Base-by-base conservation (phyloP, 2,888 invertebrate genomes). In the Yponomeuta malinellus region DNA sequence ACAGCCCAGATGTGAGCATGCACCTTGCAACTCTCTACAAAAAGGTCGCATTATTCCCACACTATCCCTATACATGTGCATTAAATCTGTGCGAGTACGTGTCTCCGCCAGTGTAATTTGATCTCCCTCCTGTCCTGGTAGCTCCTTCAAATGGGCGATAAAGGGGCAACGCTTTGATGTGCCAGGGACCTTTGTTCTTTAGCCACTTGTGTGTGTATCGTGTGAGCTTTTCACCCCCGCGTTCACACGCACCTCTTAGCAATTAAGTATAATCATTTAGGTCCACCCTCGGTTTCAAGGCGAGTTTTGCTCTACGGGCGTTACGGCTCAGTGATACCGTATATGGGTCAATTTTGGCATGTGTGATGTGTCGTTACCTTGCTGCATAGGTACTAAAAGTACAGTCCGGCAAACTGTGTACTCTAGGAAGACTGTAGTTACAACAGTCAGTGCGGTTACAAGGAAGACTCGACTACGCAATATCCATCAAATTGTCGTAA, bases 181-280 rank as follows among this genome's bases (percentile, higher is more conserved):
- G 70, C 48, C 69, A 71, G 71, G 69, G 48, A 71, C 70, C 73
- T 73, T 73, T 72, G 72, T 74, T 69, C 69, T 48, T 48, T 68
- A 43, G 48, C 43, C 37, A 68, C 48, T 48, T 69, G 37, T 69
- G 31, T 29, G 52, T 52, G 10, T 23, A 70, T 78, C 83, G 83
- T 87, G 87, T 82, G 86, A 87, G 87, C 81, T 79, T 81, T 78
- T 78, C 81, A 75, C 80, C 81, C 79, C 80, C 78, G 75, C 76
- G 79, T 86, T 88, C 86, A 82, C 86, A 88, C 83, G 85, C 78
- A 81, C 76, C 72, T 31, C 69, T 69, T 63, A 63, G 33, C 59
- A 71, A 65, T 73, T 68, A n/a, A n/a, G n/a, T n/a, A 72, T 68
- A 70, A 66, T 43, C 6, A 43, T 71, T 59, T 29, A 43, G 66